Evolutionary conservation across 1,140 invertebrate species (phyloP), one percentile per base, ranked within the genome.

Genomic region (Cydia amplana): DNA sequence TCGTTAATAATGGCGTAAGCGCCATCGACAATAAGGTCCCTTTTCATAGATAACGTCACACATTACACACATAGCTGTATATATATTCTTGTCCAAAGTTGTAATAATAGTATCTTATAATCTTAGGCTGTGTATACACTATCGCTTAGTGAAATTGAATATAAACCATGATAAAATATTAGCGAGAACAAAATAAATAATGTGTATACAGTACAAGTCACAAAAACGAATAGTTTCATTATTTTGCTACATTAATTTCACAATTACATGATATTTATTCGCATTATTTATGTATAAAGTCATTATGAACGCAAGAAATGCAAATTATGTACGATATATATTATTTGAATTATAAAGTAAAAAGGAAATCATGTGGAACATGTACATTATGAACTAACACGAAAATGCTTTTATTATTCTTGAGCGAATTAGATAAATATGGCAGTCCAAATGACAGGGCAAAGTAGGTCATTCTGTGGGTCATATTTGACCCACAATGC

Each of bases 61-160:
- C 4, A 51, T 51, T 60, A 23, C 55, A 23, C 55, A 60, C 55
- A 49, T 28, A 43, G 25, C 46, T 63, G 12, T 75, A 75, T 46
- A 65, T 75, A 75, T 46, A 65, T 75, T 75, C 36, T 75, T 65
- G 63, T 64, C 32, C 20, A 32, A 75, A 75, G 40, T 74, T 46
- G 60, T 65, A 75, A 67, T 75, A 75, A 46, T 65, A 65, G 76
- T 83, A 82, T 79, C 74, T 78, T 82, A 78, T 83, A 79, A 82
- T 77, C 70, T 77, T 79, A 79, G 75, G 77, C 78, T 80, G 80
- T 51, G 51, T 78, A 79, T 83, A 78, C 78, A 82, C 76, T 78
- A 40, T 25, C 32, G 65, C 65, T 70, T 70, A 70, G 65, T 23
- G 20, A 60, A 18, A 70, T 16, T 18, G 65, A 70, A 10, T 36